phyloP scores from a whole-genome alignment of 2,113 vertebrate genomes.

The Eonycteris spelaea region DNA sequence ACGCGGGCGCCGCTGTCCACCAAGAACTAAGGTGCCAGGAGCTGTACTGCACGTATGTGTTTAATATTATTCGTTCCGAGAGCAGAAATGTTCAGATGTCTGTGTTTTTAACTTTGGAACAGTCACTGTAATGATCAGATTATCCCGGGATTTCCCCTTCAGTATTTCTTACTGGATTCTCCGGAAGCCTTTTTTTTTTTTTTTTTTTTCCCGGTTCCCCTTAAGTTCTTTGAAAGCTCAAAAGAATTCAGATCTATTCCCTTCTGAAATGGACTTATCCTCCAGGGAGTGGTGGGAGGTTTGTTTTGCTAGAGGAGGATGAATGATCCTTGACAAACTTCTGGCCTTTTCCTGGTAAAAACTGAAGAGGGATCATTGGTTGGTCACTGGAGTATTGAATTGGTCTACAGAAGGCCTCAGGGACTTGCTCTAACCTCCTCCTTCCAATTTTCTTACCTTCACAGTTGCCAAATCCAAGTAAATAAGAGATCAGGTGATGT shows the following conservation, averaged over 20 bases:
- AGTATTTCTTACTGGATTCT: not conserved
- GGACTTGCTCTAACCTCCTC: not conserved
- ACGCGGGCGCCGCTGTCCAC: no score
- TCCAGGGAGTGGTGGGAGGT: not conserved
- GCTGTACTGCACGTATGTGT: not conserved
- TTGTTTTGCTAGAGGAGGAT: constrained; percentile 1
- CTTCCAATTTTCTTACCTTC: not conserved
- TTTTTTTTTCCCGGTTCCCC: not conserved
- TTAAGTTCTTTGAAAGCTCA: not conserved
- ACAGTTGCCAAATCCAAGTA: not conserved
- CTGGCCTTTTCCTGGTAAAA: not conserved
- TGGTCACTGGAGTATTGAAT: no score
- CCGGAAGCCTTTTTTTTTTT: not conserved
- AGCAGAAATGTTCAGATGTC: not conserved
- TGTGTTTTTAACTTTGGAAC: not conserved
- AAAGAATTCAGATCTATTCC: not conserved
- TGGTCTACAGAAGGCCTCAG: not conserved
- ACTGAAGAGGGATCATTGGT: not conserved
- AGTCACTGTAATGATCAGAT: not conserved
- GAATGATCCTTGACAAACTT: not conserved
- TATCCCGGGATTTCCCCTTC: not conserved
- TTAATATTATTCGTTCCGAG: not conserved
- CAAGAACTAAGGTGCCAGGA: not conserved
- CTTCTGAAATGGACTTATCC: not conserved
- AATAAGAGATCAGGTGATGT: not conserved